Evolutionary conservation across 2,888 invertebrate genomes (phyloP), one percentile per base, ranked within the genome.

Genomic region (Lepidochitona cinerea): DNA sequence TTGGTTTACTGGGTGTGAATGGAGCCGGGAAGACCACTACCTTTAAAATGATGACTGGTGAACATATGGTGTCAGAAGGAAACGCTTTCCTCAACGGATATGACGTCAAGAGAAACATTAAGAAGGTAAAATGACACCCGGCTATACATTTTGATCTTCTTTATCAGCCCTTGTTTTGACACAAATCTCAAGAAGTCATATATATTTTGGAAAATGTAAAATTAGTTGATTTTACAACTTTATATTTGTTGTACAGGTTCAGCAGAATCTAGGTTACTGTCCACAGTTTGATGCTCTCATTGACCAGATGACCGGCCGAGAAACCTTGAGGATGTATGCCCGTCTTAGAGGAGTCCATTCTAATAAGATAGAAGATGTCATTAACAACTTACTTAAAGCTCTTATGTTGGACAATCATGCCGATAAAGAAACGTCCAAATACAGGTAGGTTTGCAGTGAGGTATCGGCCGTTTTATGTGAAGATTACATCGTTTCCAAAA

Each of bases 1-100:
- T 96, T 83, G 96, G 96, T 0, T 91, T 97, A 5, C 91, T 97
- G 65, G 90, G 97, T 0, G 94, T 96, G 82, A 97, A 97, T 88
- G 96, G 97, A 0, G 96, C 96, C 0, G 96, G 96, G 9, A 97
- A 97, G 90, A 96, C 96, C 2, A 95, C 96, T 0, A 95, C 96
- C 14, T 97, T 97, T 91, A 94, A 90, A 90, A 93, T 93, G 93
- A 85, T 93, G 80, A 93, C 93, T 1, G 93, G 93, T 18, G 92
- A 92, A 76, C 82, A 89, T 3, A 77, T 81, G 37, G 89, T 92
- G 4, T 91, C 92, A 5, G 81, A 85, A 6, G 93, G 93, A 23
- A 91, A 92, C 78, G 93, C 93, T 6, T 89, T 88, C 76, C 89
- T 93, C 35, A 88, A 89, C 75, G 91, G 91, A 7, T 84, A 85